Conservation (phyloP, 2,888 invertebrate species). For the Pocota personata region DNA sequence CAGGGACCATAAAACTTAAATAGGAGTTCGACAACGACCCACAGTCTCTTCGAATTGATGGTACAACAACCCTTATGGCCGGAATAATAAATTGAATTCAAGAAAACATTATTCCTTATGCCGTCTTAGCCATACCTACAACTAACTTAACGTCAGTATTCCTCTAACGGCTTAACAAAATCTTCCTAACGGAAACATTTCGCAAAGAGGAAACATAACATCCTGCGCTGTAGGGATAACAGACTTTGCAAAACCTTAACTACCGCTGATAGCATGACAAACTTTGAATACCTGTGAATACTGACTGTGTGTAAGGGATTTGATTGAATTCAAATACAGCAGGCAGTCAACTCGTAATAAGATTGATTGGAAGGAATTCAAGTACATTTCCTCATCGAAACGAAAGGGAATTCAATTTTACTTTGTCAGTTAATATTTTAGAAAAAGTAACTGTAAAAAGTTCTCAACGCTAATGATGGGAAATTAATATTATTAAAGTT, state of each 20-base stretch:
- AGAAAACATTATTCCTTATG: slow-evolving; percentile 14
- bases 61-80: neutral
- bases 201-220: slow-evolving; percentile 60
- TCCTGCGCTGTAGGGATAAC: slow-evolving; percentile 37
- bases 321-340: slow-evolving; percentile 58
- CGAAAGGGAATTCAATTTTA: slow-evolving; percentile 41
- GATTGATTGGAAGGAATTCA: slow-evolving; percentile 41
- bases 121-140: neutral
- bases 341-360: slow-evolving; percentile 29
- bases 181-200: slow-evolving; percentile 53
- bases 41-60: neutral
- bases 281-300: slow-evolving; percentile 50
- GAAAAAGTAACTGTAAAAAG: neutral
- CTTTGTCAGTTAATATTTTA: slow-evolving; percentile 8
- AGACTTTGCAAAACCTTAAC: slow-evolving; percentile 48
- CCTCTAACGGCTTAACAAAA: slow-evolving; percentile 43
- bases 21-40: neutral
- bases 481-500: neutral
- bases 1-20: neutral
- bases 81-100: slow-evolving; percentile 16
- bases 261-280: slow-evolving; percentile 40
- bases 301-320: slow-evolving; percentile 9
- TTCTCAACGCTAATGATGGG: slow-evolving; percentile 1
- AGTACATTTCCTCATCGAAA: slow-evolving; percentile 35
- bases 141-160: slow-evolving; percentile 10